Percentiles rank a stretch among this genome's conserved stretches.
phyloP scores from a whole-genome alignment of 2,113 vertebrate genomes.

The Cyprinodon tularosa region DNA sequence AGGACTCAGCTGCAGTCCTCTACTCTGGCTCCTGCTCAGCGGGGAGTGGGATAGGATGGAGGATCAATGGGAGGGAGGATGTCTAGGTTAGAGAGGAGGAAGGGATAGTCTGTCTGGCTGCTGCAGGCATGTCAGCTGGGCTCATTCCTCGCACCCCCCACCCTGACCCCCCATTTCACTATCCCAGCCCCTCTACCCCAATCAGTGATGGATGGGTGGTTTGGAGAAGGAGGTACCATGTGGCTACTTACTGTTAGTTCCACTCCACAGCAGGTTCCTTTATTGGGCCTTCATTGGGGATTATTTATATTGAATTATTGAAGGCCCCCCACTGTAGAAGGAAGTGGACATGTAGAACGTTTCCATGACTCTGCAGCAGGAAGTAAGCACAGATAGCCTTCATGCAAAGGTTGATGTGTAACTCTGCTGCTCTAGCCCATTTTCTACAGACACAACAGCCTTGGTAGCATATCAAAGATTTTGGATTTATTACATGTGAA shows the following conservation, averaged over 20 bases:
- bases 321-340: conserved; percentile 46
- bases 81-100: conserved; percentile 21
- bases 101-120: conserved; percentile 34
- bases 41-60: conserved; percentile 24
- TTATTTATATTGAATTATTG: conserved; percentile 84
- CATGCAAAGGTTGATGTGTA: conserved; percentile 57
- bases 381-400: conserved; percentile 57
- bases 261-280: conserved; percentile 61
- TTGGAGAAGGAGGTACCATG: conserved; percentile 54
- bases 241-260: conserved; percentile 65
- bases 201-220: conserved; percentile 62
- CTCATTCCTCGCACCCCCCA: conserved; percentile 62
- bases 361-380: conserved; percentile 55
- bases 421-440: conserved; percentile 22
- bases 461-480: conserved; percentile 2
- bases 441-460: conserved; percentile 17
- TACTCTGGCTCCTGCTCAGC: conserved; percentile 44
- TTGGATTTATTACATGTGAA: conserved; percentile 19
- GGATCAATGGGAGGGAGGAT: conserved; percentile 33
- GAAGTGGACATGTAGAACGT: not conserved
- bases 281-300: conserved; percentile 78
- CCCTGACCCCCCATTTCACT: conserved; percentile 30
- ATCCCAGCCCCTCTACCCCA: conserved; percentile 39
- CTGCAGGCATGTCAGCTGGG: conserved; percentile 76
- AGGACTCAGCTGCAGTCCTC: conserved; percentile 73